Conservation (phyloP, 2,113 vertebrate species). For the Myrmophylax atrothorax region DNA sequence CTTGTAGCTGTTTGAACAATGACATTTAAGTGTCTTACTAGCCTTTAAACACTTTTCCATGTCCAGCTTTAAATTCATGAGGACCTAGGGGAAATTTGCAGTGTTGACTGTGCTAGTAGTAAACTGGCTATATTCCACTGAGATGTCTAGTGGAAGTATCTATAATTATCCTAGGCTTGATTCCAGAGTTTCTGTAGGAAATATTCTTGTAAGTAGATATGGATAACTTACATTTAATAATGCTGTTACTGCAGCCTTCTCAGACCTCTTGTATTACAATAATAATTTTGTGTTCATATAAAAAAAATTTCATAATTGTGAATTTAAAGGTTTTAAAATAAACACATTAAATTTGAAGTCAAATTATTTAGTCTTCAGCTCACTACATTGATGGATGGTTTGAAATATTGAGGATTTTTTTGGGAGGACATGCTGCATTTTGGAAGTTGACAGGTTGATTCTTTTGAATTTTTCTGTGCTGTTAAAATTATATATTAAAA, state of each 20-base stretch:
- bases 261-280: background rate
- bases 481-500: background rate
- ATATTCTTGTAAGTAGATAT: background rate
- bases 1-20: background rate
- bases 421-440: background rate
- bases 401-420: background rate
- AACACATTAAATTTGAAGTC: background rate
- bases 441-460: fast-evolving
- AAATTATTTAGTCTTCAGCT: background rate
- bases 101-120: background rate
- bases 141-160: background rate
- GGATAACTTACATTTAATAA: background rate
- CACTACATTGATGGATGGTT: fast-evolving
- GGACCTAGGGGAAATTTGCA: background rate
- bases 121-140: background rate
- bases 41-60: background rate
- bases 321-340: background rate
- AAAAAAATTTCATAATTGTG: background rate
- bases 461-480: background rate
- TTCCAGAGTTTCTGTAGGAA: background rate
- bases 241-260: background rate
- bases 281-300: background rate
- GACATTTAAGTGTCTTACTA: background rate
- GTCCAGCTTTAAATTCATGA: background rate
- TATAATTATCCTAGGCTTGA: background rate